Conservation (phyloP, 2,113 vertebrate genomes). For the Amblyornis subalaris region DNA sequence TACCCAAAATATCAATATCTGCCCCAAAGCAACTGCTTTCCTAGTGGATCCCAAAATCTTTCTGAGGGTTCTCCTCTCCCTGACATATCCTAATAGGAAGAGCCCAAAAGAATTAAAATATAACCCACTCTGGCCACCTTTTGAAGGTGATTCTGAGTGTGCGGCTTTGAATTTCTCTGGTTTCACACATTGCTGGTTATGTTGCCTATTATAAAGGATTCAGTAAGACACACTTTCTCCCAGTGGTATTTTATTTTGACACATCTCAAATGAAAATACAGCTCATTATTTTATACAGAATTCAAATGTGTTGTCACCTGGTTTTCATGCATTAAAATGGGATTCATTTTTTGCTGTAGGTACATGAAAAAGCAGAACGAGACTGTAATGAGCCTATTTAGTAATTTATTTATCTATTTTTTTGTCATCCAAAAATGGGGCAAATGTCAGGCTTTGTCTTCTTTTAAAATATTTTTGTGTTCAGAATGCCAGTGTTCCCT, state of each 20-base stretch:
- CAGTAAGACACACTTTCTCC: conserved; percentile 53
- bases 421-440: neutral
- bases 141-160: conserved; percentile 28
- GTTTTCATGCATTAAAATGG: conserved; percentile 35
- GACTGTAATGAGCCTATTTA: neutral
- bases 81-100: neutral
- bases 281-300: conserved; percentile 62
- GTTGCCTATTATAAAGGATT: conserved; percentile 60
- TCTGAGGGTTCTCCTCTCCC: neutral
- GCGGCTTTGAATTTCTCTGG: conserved; percentile 26
- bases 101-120: neutral
- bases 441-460: neutral
- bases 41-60: neutral
- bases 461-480: neutral
- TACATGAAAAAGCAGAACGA: neutral
- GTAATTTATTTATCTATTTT: neutral
- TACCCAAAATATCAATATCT: neutral
- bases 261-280: conserved; percentile 62
- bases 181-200: conserved; percentile 68
- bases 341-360: neutral
- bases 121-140: neutral
- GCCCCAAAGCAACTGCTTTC: neutral
- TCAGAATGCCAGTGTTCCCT: neutral
- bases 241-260: conserved; percentile 68
- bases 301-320: conserved; percentile 59